Percentiles rank a stretch among this genome's conserved stretches.
These are phyloP conservation scores for Chymomyza costata DNA, from an alignment of 1,140 invertebrate species.

Conservation along the genomic window DNA sequence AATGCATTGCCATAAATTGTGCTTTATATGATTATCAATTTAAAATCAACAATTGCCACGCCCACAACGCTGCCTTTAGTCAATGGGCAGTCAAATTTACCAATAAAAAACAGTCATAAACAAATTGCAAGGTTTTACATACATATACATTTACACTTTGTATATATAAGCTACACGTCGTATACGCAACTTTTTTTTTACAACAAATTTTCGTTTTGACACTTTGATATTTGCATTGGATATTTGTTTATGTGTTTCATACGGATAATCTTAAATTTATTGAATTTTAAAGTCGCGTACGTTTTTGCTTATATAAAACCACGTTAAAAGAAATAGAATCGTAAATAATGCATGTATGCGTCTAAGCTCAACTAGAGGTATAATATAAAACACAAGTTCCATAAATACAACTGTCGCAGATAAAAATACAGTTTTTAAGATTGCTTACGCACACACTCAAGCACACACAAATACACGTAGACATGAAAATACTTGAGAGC, in stretches of 20 bases:
- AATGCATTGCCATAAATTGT: conserved; percentile 51
- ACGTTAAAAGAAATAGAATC: conserved; percentile 22
- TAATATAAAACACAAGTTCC: neutral
- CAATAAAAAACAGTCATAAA: conserved; percentile 2
- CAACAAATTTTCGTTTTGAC: conserved; percentile 23
- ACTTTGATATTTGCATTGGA: conserved; percentile 27
- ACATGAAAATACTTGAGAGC: no score
- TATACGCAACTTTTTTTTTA: conserved; percentile 8
- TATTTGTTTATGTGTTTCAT: conserved; percentile 14
- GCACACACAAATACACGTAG: no score
- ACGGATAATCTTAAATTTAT: conserved; percentile 73
- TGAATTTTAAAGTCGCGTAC: conserved; percentile 57
- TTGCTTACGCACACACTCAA: neutral
- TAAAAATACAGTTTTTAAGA: neutral
- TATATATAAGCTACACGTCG: no score
- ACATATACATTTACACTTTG: neutral
- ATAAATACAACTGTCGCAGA: no score
- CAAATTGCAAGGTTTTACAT: no score
- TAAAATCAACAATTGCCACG: conserved; percentile 35
- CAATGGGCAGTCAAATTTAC: neutral
- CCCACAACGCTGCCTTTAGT: no score
- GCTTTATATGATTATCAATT: conserved; percentile 71
- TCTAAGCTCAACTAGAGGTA: conserved; percentile 1
- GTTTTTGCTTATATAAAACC: neutral
- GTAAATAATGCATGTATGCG: conserved; percentile 45